Evolutionary conservation across 2,888 invertebrate genomes (phyloP), one percentile per base, ranked within the genome.

Genomic region (Neuroscelio doddi): DNA sequence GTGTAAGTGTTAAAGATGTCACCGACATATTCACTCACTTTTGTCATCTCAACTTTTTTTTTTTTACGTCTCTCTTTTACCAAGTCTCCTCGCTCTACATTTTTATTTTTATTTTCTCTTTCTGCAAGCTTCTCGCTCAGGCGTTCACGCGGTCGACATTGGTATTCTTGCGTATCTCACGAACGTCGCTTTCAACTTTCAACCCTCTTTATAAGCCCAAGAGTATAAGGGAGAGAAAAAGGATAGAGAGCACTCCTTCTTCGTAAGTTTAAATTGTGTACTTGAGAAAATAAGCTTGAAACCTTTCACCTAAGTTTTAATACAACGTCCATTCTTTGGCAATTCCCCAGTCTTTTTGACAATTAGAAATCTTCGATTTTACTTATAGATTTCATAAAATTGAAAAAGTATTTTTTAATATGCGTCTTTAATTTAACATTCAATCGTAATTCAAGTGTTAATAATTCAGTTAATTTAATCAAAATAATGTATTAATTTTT

Each of bases 181-280:
- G 58, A 66, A 34, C 56, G 51, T 50, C 47, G 36, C 45, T 42
- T 58, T 50, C 57, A 58, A 63, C 57, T 65, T 58, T 26, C 64
- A 42, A 45, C 66, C 57, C 66, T 58, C 44, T 39, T 29, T 42
- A 51, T 49, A 63, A 59, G 58, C 59, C 63, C 50, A 30, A 58
- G 64, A 47, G 49, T 30, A 53, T 52, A 32, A 56, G 34, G 16
- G 46, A 45, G 15, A 10, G 34, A 21, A 12, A 38, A 38, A 47
- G 24, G 12, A 26, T 10, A 17, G 9, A 24, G 21, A 47, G 27
- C 80, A 80, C 75, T 76, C 76, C 75, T 72, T 75, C 70, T 73
- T 78, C 73, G 75, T 71, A 75, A 77, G 70, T 77, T 77, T 76
- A 76, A 77, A 78, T 77, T 77, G 74, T 73, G 69, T 71, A 68